These are phyloP conservation scores for Megastigmus dorsalis DNA, from an alignment of 2,888 invertebrate species.

Conservation along the genomic window DNA sequence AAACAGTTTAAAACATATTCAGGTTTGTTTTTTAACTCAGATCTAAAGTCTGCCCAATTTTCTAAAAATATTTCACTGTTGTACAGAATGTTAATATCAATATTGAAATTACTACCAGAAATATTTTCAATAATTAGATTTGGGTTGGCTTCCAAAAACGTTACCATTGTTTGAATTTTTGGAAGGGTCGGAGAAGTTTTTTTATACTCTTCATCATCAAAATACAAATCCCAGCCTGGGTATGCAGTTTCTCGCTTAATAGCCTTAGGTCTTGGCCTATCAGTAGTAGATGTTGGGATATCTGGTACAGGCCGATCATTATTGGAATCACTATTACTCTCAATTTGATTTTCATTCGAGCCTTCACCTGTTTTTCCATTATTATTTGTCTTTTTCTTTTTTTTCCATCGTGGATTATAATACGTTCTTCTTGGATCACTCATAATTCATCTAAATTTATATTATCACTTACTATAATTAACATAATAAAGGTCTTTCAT, in stretches of 20 bases:
- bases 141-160: constrained; percentile 76
- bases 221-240: constrained; percentile 87
- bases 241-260: constrained; percentile 72
- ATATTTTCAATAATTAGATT: constrained; percentile 78
- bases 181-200: constrained; percentile 75
- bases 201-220: constrained; percentile 79
- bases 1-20: constrained; percentile 82
- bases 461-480: too few relatives aligned
- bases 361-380: too few relatives aligned
- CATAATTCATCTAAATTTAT: constrained; percentile 19
- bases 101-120: constrained; percentile 77
- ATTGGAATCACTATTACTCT: constrained; percentile 14
- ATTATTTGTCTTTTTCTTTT: constrained; percentile 17
- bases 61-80: constrained; percentile 77
- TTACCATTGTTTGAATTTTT: constrained; percentile 77
- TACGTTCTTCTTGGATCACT: constrained; percentile 34
- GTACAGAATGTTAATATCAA: constrained; percentile 78
- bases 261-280: constrained; percentile 33
- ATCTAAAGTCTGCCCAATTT: constrained; percentile 80
- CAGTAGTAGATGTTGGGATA: constrained; percentile 18
- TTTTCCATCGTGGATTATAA: constrained; percentile 34
- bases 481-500: too few relatives aligned
- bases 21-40: constrained; percentile 82
- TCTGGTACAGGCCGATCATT: constrained; percentile 12
- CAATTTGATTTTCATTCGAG: neutral